Evolutionary conservation across 2,888 invertebrate species (phyloP), one percentile per base, ranked within the genome.

Genomic region (Eristalis intricaria): DNA sequence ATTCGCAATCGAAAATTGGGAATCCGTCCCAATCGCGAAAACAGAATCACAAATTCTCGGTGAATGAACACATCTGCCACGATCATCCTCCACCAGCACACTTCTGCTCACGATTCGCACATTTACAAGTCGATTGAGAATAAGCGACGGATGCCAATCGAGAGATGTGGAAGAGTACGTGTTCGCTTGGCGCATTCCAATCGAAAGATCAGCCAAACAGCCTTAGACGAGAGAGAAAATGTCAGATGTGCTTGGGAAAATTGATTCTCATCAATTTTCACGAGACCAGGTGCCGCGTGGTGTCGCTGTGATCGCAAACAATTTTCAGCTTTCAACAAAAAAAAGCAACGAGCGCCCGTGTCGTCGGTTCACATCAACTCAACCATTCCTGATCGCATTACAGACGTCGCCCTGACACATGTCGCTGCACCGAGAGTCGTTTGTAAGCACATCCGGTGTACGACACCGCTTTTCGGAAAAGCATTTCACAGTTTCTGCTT

Each of bases 51-150:
- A 50, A 50, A n/a, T 50, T 15, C 43, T 50, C 43, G 19, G 8
- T 19, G 19, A 50, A 13, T 13, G 13, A 38, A 13, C 38, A 32
- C 8, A 13, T 38, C 38, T 38, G 38, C 11, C 1, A 4, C 10
- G 56, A 63, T 73, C 64, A 64, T 7, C 64, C 23, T 65, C 26
- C 26, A 40, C 58, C 35, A 26, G 15, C 13, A 19, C 5, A 56
- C 19, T 60, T 58, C 8, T 22, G 64, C 64, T 71, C 78, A 79
- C 64, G 78, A 65, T 71, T 79, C 71, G 60, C 66, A 60, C 65
- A 66, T 79, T 79, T 73, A 60, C 60, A 19, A 38, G 63, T 26
- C 50, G 56, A 70, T 63, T 63, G 63, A 4, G 43, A 23, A 73
- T 79, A 43, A 79, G 60, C 79, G 66, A 23, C n/a, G 60, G 64